Conservation (phyloP, 2,113 vertebrate genomes). For the Cervus canadensis region DNA sequence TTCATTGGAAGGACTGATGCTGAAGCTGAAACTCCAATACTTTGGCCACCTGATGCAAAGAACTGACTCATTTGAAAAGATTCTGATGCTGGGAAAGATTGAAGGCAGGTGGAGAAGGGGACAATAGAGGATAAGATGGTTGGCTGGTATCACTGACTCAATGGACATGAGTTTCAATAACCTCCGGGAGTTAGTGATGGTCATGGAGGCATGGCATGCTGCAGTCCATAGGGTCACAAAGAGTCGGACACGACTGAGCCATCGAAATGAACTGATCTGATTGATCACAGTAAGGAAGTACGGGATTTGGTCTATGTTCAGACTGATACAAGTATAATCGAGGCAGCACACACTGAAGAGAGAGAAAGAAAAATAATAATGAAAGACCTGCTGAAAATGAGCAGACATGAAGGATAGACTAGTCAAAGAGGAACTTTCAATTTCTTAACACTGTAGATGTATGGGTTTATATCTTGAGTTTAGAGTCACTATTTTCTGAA, state of each 20-base stretch:
- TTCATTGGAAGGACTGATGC: not conserved
- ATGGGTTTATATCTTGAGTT: not conserved
- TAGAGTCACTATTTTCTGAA: not conserved
- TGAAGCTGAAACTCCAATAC: not conserved
- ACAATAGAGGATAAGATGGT: not conserved
- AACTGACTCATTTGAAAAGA: not conserved
- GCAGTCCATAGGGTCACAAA: not conserved
- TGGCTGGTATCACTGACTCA: not conserved
- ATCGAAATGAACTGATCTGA: not conserved
- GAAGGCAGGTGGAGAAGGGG: not conserved
- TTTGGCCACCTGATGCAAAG: not conserved
- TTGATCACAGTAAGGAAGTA: not conserved
- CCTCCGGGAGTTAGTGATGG: not conserved
- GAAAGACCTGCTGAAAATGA: not conserved
- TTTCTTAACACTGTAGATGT: not conserved
- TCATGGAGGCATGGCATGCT: not conserved
- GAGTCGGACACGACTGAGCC: rapidly evolving
- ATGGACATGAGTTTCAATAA: not conserved
- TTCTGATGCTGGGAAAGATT: not conserved
- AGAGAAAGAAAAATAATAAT: not conserved
- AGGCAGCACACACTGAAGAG: not conserved
- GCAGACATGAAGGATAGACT: not conserved
- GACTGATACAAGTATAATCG: not conserved
- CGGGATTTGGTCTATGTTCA: not conserved
- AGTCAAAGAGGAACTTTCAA: not conserved